phyloP scores from a whole-genome alignment of 2,113 vertebrate species.

The Pagrus major region DNA sequence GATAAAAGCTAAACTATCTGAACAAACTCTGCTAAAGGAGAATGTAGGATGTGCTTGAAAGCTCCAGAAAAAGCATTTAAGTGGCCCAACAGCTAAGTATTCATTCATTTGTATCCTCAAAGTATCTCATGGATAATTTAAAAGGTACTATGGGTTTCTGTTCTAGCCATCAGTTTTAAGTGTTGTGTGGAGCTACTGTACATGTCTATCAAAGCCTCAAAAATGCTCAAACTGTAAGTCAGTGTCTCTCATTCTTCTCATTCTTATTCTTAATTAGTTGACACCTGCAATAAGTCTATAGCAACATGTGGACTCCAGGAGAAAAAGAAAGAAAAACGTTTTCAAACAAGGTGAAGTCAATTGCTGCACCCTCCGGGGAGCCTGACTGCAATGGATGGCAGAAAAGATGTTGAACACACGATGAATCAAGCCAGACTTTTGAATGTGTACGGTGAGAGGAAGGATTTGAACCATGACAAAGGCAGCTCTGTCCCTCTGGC shows the following conservation, averaged over 20 bases:
- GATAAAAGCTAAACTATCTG: no score
- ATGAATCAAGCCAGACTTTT: slow-evolving; percentile 26
- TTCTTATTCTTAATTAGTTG: not conserved
- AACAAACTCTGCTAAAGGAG: not conserved
- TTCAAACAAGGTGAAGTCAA: slow-evolving; percentile 40
- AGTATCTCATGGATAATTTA: not conserved
- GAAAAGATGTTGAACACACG: slow-evolving; percentile 30
- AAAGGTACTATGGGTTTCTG: not conserved
- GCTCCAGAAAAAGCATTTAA: no score
- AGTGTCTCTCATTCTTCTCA: not conserved
- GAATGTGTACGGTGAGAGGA: not conserved
- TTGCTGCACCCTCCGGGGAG: slow-evolving; percentile 13
- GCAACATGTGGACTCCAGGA: slow-evolving; percentile 2
- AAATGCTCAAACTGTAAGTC: not conserved
- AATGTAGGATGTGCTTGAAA: not conserved
- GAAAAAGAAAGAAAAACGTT: slow-evolving; percentile 25
- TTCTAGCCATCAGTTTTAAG: not conserved
- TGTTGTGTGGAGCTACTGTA: not conserved
- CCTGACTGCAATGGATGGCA: slow-evolving; percentile 8
- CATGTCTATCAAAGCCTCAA: not conserved
- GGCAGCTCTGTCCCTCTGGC: slow-evolving; percentile 61
- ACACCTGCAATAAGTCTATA: not conserved
- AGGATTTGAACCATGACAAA: slow-evolving; percentile 53
- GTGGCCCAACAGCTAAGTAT: no score
- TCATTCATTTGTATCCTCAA: not conserved